Percentiles rank a stretch among this genome's conserved stretches.
Evolutionary conservation across 2,113 vertebrate genomes (phyloP).

Genomic region (Lethenteron camtschaticum): DNA sequence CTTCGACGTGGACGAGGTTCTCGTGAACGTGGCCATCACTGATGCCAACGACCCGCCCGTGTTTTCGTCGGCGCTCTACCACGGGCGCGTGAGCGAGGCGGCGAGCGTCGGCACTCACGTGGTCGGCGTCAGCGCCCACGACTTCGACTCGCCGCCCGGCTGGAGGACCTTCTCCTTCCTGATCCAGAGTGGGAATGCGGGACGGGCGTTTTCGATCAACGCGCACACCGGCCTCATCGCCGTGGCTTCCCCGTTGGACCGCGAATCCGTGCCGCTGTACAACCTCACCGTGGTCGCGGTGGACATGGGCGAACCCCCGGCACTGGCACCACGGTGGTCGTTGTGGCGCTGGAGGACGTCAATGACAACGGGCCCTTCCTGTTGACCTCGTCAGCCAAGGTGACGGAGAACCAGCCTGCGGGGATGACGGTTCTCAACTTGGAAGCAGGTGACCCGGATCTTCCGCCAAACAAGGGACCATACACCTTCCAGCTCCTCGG

Average conservation of each 20-base stretch:
- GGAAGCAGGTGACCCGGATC: conserved; percentile 51
- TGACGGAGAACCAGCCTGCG: conserved; percentile 65
- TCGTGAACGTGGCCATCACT: conserved; percentile 67
- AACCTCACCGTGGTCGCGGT: conserved; percentile 64
- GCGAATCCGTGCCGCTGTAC: conserved; percentile 56
- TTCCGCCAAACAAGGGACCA: conserved; percentile 79
- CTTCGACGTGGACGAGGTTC: conserved; percentile 78
- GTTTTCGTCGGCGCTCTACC: conserved; percentile 50
- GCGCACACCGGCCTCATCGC: conserved; percentile 79
- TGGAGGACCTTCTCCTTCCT: conserved; percentile 91
- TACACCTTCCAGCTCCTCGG: conserved; percentile 58
- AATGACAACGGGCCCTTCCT: conserved; percentile 79
- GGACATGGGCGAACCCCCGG: conserved; percentile 52
- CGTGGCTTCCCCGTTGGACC: conserved; percentile 55
- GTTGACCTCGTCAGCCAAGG: conserved; percentile 38
- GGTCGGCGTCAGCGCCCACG: conserved; percentile 72
- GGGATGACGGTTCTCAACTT: conserved; percentile 50
- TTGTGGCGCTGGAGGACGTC: conserved; percentile 78
- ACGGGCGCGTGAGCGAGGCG: conserved; percentile 62
- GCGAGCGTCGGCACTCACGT: conserved; percentile 60
- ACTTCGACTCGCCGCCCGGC: conserved; percentile 81
- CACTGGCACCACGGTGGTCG: conserved; percentile 58
- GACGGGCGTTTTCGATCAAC: conserved; percentile 60
- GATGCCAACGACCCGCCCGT: conserved; percentile 87
- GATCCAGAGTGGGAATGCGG: conserved; percentile 43